These are phyloP conservation scores for Eulemur rubriventer DNA, from an alignment of 2,797 vertebrate species.

Conservation along the genomic window DNA sequence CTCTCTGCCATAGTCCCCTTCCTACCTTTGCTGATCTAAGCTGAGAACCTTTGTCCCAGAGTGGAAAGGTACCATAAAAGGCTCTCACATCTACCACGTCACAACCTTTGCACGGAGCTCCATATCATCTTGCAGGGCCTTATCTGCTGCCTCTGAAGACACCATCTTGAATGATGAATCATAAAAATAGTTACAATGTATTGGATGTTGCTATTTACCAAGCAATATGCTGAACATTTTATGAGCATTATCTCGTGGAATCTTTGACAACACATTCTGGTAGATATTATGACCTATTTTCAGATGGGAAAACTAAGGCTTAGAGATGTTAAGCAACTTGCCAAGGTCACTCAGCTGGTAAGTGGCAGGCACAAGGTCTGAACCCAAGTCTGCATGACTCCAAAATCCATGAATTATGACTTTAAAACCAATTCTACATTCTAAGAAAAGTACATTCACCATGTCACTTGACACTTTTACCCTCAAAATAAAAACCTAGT, in stretches of 20 bases:
- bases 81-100: fast-evolving
- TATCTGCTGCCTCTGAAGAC: not conserved
- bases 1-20: not conserved
- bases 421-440: not conserved
- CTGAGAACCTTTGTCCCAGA: not conserved
- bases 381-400: not conserved
- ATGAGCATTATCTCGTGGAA: not conserved
- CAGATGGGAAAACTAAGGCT: not conserved
- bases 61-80: not conserved
- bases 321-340: not conserved
- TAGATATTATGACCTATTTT: not conserved
- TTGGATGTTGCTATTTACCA: not conserved
- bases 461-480: not conserved
- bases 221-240: not conserved
- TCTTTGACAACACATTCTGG: not conserved
- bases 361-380: not conserved
- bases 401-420: not conserved
- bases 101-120: not conserved
- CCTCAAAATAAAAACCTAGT: not conserved
- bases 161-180: not conserved
- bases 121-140: too few species aligned
- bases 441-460: not conserved
- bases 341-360: not conserved
- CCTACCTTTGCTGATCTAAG: not conserved
- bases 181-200: not conserved